Base-by-base conservation (phyloP, 1,140 invertebrate species). In the Sycophaga agraensis region DNA sequence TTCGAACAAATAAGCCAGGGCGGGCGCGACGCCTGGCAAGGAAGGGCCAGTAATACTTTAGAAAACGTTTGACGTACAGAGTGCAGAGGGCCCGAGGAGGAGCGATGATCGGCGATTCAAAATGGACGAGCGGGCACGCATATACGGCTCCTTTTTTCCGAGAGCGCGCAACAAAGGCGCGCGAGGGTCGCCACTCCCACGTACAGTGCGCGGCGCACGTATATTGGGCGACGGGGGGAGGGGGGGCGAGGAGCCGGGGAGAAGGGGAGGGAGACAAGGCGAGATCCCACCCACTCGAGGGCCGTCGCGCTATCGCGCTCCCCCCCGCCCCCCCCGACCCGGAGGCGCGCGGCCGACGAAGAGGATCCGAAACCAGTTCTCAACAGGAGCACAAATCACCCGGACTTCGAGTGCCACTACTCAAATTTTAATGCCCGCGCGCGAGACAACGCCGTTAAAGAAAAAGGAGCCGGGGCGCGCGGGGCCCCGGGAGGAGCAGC, bases 341-440 rank as follows among this genome's bases (percentile, higher is more conserved):
- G 50, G 55, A 66, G 58, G 65, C 24, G 69, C 39, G 17, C 14
- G 2, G 64, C 56, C 53, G 66, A 67, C 63, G 49, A 54, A 34
- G 31, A 46, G 14, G 16, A 46, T 6, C 3, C n/a, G 49, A 67
- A 68, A 70, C 63, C 68, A 69, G 70, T 73, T 69, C 64, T 60
- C 66, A 40, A 63, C 68, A 55, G 59, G 63, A 69, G 64, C 68
- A 73, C 70, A 75, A 75, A 77, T 76, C 72, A 70, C 46, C 73
- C 48, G 55, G 43, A 40, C 34, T 59, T 58, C 55, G 46, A 67
- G 60, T 67, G 51, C 49, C 59, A 37, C 59, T 63, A 37, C 61
- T 58, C 54, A 62, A 64, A 70, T 67, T 74, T 73, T 73, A 73
- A 69, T 71, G 67, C 60, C n/a, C 62, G 56, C 6, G 12, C 51